phyloP scores from a whole-genome alignment of 2,888 invertebrate species.

The Acanthococcus lagerstroemiae region DNA sequence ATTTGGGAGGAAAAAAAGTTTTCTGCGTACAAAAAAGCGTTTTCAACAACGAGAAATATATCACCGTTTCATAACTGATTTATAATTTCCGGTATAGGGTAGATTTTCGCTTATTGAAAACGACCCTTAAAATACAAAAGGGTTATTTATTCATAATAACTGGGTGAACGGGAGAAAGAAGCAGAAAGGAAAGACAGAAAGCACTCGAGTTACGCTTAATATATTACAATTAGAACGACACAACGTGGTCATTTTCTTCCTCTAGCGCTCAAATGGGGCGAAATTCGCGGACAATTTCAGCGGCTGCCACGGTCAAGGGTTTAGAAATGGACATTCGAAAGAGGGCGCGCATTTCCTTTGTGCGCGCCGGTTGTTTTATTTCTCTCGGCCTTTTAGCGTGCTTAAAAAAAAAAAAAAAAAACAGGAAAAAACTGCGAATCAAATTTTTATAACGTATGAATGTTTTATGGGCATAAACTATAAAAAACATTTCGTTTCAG shows the following conservation, averaged over 20 bases:
- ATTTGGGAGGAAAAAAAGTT: neutral
- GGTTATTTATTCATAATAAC: slow-evolving; percentile 25
- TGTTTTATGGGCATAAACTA: neutral
- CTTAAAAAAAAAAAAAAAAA: no score
- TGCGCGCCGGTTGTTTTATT: neutral
- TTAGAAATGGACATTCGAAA: slow-evolving; percentile 21
- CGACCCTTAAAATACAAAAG: slow-evolving; percentile 13
- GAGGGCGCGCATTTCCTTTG: slow-evolving; percentile 11
- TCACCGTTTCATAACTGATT: slow-evolving; percentile 19
- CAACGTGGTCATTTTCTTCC: slow-evolving; percentile 19
- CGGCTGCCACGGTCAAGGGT: slow-evolving; percentile 18
- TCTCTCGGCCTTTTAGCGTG: neutral
- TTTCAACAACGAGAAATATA: slow-evolving; percentile 7
- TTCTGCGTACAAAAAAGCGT: slow-evolving; percentile 1
- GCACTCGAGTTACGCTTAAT: slow-evolving; percentile 18
- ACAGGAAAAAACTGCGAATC: neutral
- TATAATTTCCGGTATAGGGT: slow-evolving; percentile 22
- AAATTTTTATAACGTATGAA: slow-evolving; percentile 12
- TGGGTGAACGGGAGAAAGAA: neutral
- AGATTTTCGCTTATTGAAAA: slow-evolving; percentile 25
- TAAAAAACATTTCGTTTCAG: neutral
- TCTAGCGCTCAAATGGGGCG: slow-evolving; percentile 24
- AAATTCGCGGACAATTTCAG: slow-evolving; percentile 20
- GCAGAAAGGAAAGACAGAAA: slow-evolving; percentile 3
- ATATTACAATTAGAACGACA: slow-evolving; percentile 17